Evolutionary conservation across 2,113 vertebrate genomes (phyloP).

Genomic region (Manacus vitellinus): DNA sequence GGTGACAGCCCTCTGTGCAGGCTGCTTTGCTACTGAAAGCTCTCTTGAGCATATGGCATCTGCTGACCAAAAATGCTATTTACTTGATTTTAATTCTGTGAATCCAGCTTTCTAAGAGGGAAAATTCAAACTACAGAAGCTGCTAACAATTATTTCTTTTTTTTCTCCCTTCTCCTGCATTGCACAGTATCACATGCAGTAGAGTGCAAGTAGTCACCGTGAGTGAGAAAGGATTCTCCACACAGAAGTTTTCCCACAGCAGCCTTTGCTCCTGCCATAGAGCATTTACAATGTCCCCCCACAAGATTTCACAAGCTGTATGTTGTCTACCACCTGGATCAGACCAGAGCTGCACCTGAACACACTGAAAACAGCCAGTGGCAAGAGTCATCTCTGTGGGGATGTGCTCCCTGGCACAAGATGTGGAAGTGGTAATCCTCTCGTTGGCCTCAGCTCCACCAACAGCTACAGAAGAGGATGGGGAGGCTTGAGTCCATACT

Average conservation of each 20-base stretch:
- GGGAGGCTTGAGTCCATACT: background rate
- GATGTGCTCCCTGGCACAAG: background rate
- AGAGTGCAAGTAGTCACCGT: background rate
- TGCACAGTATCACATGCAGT: background rate
- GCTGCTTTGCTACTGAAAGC: background rate
- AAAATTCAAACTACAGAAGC: background rate
- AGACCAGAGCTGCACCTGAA: background rate
- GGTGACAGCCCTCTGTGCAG: background rate
- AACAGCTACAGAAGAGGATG: background rate
- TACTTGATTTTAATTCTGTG: background rate
- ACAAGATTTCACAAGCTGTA: accelerated
- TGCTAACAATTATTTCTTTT: background rate
- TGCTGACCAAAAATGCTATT: background rate
- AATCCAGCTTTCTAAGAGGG: background rate
- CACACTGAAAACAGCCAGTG: background rate
- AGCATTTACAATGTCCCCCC: background rate
- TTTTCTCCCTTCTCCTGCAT: background rate
- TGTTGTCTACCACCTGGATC: background rate
- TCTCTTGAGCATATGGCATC: background rate
- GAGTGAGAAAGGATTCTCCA: background rate
- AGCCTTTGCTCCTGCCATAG: background rate
- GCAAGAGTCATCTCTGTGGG: background rate
- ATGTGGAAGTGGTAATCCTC: background rate
- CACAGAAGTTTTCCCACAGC: too few relatives aligned
- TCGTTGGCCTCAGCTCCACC: background rate